Base-by-base conservation (phyloP, 2,113 vertebrate genomes). In the Symphodus melops region DNA sequence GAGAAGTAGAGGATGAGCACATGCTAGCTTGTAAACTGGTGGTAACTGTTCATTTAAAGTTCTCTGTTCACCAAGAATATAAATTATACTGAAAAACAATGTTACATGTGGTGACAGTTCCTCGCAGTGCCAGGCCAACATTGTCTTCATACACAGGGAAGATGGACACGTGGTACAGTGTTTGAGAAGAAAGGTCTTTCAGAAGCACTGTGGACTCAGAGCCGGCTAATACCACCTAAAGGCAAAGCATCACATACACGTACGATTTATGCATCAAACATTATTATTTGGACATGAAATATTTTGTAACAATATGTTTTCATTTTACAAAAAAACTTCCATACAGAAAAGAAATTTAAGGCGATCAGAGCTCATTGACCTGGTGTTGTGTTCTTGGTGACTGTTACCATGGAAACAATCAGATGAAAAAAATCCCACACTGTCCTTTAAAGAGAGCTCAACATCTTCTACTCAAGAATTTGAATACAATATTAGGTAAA, bases 111-210 rank as follows among this genome's bases (percentile, higher is more conserved):
- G 95, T 96, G 69, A 91, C 94, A 56, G 96, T 92, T 36, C 96
- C 96, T 81, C 93, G 90, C 7, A 98, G 95, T 0, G 93, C 95
- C 33, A 95, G 86, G 10, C 96, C 95, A 1, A 90, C 72, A 0
- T 64, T 89, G 0, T 88, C 61, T 44, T 94, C 83, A 1, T 95
- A 95, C 36, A 98, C 75, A 0, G 97, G 96, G 55, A 96, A 91
- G 89, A 99, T 94, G 0, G 96, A 96, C 37, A 98, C 66, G 55
- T 96, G 90, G 68, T 97, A 97, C 57, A 97, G 93, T 0, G 96
- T 97, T 83, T 95, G 94, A 0, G 96, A 95, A 13, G 95, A 94
- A 79, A 98, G 85, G 59, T 94, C 95, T 33, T 86, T 86, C 9
- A 98, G 95, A 68, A 89, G 82, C 8, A 86, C 23, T 0, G 92